Evolutionary conservation across 1,140 invertebrate genomes (phyloP), one percentile per base, ranked within the genome.

Genomic region (Papilio machaon): DNA sequence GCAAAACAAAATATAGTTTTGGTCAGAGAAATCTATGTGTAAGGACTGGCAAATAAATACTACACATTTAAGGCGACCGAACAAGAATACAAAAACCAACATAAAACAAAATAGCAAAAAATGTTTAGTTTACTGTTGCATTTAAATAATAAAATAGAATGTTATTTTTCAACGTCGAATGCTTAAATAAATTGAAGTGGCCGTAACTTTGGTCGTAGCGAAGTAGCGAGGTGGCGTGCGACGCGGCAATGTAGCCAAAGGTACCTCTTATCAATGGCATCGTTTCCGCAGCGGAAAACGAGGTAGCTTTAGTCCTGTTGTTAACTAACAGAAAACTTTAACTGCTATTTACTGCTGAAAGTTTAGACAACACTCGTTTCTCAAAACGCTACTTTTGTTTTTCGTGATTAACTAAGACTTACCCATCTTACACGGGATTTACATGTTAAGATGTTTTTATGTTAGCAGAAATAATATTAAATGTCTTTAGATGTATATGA

Each of bases 241-340:
- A 80, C 70, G 38, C 54, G 79, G 86, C 85, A 87, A 88, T 91
- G 88, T 85, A 86, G 87, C 79, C 73, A 80, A 85, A 82, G 86
- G 84, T 67, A 80, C 80, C 82, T 84, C 85, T 87, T 89, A 88
- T 88, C 85, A 79, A 84, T 82, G 84, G 74, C 85, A 90, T 90
- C 88, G 85, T 81, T 90, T 90, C 89, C 86, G 85, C 64, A 84
- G 82, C 86, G 86, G 86, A 90, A 90, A 90, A 85, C 81, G 82
- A 82, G 84, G 81, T 82, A 84, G 79, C 87, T 85, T 83, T 85
- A 81, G 85, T 84, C 84, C 77, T n/a, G 60, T 83, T 81, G 82
- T 86, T 87, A 87, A 86, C 82, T 85, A 84, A 85, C 81, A 84
- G 58, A 79, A 86, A 89, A 86, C 84, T 85, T 85, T 80, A 85